phyloP scores from a whole-genome alignment of 2,888 invertebrate species.

The Teinopalpus imperialis region DNA sequence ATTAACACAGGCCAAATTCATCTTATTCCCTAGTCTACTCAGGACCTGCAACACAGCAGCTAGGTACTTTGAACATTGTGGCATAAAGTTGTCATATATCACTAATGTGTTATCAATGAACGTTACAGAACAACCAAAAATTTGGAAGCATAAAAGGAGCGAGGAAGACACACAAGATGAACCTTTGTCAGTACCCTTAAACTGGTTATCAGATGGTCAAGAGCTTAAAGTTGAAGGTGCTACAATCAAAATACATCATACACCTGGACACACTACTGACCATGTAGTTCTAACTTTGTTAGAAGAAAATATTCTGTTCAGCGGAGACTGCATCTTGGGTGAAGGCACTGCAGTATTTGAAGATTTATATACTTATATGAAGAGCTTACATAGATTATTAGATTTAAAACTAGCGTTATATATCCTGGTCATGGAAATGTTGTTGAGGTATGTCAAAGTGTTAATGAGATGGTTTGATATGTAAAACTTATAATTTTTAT shows the following conservation, averaged over 20 bases:
- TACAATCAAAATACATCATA: constrained; percentile 85
- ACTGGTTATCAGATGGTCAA: constrained; percentile 87
- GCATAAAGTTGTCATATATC: too few species aligned
- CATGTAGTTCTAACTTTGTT: constrained; percentile 90
- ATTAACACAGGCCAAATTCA: too few species aligned
- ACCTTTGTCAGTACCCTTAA: constrained; percentile 71
- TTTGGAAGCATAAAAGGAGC: constrained; percentile 87
- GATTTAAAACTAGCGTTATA: constrained; percentile 87
- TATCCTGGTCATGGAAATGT: constrained; percentile 97
- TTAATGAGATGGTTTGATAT: too few species aligned
- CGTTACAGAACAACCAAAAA: constrained; percentile 60
- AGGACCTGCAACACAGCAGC: too few species aligned
- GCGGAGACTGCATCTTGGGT: constrained; percentile 96
- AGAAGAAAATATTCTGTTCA: constrained; percentile 94
- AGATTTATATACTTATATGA: constrained; percentile 94
- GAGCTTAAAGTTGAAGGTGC: constrained; percentile 92
- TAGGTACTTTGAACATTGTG: too few species aligned
- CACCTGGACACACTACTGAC: constrained; percentile 95
- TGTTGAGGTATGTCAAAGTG: constrained; percentile 85
- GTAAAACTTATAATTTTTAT: too few species aligned
- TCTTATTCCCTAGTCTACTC: too few species aligned
- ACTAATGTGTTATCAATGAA: too few species aligned
- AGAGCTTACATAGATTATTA: constrained; percentile 89
- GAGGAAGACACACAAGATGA: constrained; percentile 68
- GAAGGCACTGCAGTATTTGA: constrained; percentile 98